Evolutionary conservation across 2,888 invertebrate species (phyloP).

Genomic region (Pterobdella sp.): DNA sequence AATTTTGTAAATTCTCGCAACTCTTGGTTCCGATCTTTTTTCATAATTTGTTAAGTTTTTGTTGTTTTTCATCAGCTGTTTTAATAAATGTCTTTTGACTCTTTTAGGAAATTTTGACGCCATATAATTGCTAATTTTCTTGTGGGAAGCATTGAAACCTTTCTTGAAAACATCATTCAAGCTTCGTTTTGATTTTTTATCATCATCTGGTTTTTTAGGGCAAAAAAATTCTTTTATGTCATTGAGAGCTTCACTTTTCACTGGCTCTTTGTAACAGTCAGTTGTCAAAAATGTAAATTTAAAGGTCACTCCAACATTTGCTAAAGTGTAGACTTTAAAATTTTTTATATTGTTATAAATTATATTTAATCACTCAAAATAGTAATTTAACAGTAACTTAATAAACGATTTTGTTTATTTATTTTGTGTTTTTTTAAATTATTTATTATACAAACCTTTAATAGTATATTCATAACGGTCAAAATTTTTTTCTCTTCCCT

Average conservation of each 20-base stretch:
- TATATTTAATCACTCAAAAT: no score
- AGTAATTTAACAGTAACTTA: no score
- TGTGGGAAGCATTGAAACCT: no score
- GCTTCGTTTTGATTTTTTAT: constrained; percentile 17
- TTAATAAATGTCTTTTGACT: background rate
- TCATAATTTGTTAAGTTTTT: no score
- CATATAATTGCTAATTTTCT: no score
- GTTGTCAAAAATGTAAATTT: constrained; percentile 17
- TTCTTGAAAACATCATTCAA: background rate
- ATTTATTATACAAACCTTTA: no score
- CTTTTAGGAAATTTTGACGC: background rate
- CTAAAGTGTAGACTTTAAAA: constrained; percentile 22
- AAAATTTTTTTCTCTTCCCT: background rate
- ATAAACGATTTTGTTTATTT: no score
- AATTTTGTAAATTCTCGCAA: no score
- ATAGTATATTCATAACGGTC: background rate
- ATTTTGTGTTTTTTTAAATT: no score
- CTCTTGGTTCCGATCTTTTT: no score
- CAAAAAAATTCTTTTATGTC: constrained; percentile 11
- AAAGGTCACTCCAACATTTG: constrained; percentile 10
- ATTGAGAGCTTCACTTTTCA: background rate
- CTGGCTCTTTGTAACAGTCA: background rate
- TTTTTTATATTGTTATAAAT: no score
- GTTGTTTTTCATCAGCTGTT: no score
- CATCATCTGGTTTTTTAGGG: background rate